Percentiles rank a stretch among this genome's conserved stretches.
These are phyloP conservation scores for Lasius fuliginosus DNA, from an alignment of 2,888 invertebrate genomes.

Conservation along the genomic window DNA sequence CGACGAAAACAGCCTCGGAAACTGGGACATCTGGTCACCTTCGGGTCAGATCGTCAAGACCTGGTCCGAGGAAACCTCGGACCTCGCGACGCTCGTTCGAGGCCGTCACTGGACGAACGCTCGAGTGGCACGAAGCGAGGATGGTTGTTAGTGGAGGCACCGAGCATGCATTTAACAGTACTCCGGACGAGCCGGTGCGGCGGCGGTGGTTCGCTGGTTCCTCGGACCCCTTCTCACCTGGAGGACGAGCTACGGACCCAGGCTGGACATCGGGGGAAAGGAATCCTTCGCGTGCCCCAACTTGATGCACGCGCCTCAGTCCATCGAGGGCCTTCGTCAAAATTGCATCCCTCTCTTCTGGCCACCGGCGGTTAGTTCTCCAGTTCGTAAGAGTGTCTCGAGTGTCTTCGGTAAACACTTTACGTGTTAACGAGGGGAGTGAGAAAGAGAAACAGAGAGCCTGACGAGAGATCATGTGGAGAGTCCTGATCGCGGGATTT, in stretches of 20 bases:
- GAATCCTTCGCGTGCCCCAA: constrained; percentile 65
- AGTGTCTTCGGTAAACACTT: constrained; percentile 47
- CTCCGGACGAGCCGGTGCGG: constrained; percentile 81
- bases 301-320: constrained; percentile 77
- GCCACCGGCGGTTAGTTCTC: constrained; percentile 29
- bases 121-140: constrained; percentile 73
- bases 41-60: constrained; percentile 33
- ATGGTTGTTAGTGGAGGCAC: constrained; percentile 85
- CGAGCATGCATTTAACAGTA: constrained; percentile 86
- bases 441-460: constrained; percentile 15
- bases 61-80: constrained; percentile 23
- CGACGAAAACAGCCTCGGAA: constrained; percentile 2
- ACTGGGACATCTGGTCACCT: constrained; percentile 35
- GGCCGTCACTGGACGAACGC: constrained; percentile 71
- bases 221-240: constrained; percentile 66
- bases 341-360: constrained; percentile 77
- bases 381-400: constrained; percentile 56
- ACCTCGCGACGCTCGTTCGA: constrained; percentile 67
- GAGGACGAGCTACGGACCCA: constrained; percentile 49
- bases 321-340: constrained; percentile 81
- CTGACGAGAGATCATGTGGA: constrained; percentile 80
- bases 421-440: constrained; percentile 30
- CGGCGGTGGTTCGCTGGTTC: constrained; percentile 75
- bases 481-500: constrained; percentile 81
- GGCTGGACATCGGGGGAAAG: constrained; percentile 71